phyloP scores from a whole-genome alignment of 2,888 invertebrate species.

The Tenthredo distinguenda region DNA sequence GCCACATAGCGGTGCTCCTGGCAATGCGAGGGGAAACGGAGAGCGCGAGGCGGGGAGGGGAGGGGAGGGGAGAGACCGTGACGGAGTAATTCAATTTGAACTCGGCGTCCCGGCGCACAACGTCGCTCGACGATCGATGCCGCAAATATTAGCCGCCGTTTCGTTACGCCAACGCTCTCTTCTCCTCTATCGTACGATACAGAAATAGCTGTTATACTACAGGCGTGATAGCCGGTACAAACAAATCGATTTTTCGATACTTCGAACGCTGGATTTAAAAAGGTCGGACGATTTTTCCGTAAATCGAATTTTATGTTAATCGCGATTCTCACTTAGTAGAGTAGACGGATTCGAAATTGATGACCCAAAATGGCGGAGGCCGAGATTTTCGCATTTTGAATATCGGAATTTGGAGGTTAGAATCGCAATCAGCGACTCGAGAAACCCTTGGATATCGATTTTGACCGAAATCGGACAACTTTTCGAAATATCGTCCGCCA shows the following conservation, averaged over 20 bases:
- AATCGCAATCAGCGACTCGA: neutral
- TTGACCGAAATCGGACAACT: neutral
- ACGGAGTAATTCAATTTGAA: conserved; percentile 51
- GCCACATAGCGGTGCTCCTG: conserved; percentile 42
- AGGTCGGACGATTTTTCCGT: neutral
- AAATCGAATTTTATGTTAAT: neutral
- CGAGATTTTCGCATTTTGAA: neutral
- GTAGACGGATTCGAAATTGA: neutral
- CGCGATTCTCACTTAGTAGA: neutral
- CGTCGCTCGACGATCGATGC: conserved; percentile 49
- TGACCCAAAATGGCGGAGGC: neutral
- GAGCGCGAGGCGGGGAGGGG: neutral
- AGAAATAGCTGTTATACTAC: neutral
- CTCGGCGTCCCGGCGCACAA: conserved; percentile 46
- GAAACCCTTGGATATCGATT: neutral
- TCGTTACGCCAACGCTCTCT: conserved; percentile 29
- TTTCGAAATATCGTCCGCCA: neutral
- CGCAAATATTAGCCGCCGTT: conserved; percentile 51
- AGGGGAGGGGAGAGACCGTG: conserved; percentile 19
- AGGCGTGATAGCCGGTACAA: neutral
- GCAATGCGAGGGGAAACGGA: conserved; percentile 2
- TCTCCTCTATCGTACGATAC: neutral
- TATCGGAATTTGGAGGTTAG: neutral
- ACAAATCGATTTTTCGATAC: neutral
- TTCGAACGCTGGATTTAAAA: neutral